phyloP scores from a whole-genome alignment of 2,797 vertebrate species.

The Oreochromis mossambicus region DNA sequence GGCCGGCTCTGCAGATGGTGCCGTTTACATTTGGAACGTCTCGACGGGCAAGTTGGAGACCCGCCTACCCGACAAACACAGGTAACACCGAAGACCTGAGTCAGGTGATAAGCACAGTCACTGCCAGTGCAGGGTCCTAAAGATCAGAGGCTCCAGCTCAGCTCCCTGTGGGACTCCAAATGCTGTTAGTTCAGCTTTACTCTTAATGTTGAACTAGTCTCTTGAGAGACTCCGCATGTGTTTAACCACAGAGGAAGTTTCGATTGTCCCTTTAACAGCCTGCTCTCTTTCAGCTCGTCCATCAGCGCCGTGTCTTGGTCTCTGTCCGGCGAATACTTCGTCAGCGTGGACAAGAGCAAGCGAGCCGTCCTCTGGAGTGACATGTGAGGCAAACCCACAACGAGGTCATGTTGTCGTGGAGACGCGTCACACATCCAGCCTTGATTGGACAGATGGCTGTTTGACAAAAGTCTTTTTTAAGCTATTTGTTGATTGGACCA shows the following conservation, averaged over 20 bases:
- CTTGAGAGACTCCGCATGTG: background rate
- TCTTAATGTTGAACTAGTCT: background rate
- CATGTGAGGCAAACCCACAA: slow-evolving; percentile 49
- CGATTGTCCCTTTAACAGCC: background rate
- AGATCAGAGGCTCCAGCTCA: background rate
- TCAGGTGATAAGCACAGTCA: background rate
- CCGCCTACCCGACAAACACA: slow-evolving; percentile 77
- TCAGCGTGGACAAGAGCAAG: slow-evolving; percentile 83
- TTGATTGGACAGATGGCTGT: background rate
- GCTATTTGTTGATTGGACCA: background rate
- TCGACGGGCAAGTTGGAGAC: slow-evolving; percentile 78
- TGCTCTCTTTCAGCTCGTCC: slow-evolving; percentile 63
- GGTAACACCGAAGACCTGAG: slow-evolving; percentile 55
- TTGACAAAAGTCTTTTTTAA: background rate
- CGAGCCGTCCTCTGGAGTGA: slow-evolving; percentile 84
- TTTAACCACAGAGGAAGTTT: background rate
- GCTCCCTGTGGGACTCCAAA: background rate
- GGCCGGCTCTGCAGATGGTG: slow-evolving; percentile 81
- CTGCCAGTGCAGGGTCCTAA: background rate
- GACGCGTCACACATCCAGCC: background rate
- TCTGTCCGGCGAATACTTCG: slow-evolving; percentile 75
- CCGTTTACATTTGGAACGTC: slow-evolving; percentile 84
- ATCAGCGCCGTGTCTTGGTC: slow-evolving; percentile 87
- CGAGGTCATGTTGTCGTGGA: background rate
- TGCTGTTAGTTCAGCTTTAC: background rate